phyloP scores from a whole-genome alignment of 1,140 invertebrate genomes.

The Medauroidea extradentata region DNA sequence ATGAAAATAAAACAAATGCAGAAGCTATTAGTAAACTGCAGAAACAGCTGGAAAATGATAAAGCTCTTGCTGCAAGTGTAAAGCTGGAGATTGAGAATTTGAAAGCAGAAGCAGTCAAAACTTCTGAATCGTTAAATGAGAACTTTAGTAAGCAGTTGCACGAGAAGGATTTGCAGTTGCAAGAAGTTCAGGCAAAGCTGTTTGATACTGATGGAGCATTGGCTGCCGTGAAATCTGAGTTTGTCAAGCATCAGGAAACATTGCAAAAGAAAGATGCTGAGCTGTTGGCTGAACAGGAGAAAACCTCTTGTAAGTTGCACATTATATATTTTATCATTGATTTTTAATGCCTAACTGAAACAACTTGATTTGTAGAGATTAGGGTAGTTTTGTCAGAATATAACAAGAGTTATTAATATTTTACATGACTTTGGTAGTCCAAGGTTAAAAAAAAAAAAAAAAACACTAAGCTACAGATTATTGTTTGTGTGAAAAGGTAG shows the following conservation, averaged over 20 bases:
- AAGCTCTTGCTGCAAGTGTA: conserved; percentile 46
- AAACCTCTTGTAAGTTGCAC: conserved; percentile 34
- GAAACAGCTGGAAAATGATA: conserved; percentile 43
- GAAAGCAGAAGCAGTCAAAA: conserved; percentile 1
- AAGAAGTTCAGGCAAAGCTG: not conserved
- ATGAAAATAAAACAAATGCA: conserved; percentile 29
- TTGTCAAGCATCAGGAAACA: conserved; percentile 33
- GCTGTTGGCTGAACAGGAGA: conserved; percentile 43
- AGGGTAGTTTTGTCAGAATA: too few relatives aligned
- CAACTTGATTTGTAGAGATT: too few relatives aligned
- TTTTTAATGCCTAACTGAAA: too few relatives aligned
- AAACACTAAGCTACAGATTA: too few relatives aligned
- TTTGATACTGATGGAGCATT: conserved; percentile 34
- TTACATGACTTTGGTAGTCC: too few relatives aligned
- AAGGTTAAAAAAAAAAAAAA: too few relatives aligned
- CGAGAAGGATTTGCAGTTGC: conserved; percentile 1
- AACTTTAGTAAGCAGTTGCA: conserved; percentile 5
- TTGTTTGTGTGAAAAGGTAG: too few relatives aligned
- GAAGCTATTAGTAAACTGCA: conserved; percentile 34
- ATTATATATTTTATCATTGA: too few relatives aligned
- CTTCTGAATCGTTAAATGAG: not conserved
- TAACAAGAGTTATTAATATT: too few relatives aligned
- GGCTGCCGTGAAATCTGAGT: conserved; percentile 32
- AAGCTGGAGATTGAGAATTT: conserved; percentile 35
- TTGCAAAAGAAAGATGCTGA: conserved; percentile 39